Evolutionary conservation across 2,113 vertebrate genomes (phyloP).

Genomic region (Egretta garzetta): DNA sequence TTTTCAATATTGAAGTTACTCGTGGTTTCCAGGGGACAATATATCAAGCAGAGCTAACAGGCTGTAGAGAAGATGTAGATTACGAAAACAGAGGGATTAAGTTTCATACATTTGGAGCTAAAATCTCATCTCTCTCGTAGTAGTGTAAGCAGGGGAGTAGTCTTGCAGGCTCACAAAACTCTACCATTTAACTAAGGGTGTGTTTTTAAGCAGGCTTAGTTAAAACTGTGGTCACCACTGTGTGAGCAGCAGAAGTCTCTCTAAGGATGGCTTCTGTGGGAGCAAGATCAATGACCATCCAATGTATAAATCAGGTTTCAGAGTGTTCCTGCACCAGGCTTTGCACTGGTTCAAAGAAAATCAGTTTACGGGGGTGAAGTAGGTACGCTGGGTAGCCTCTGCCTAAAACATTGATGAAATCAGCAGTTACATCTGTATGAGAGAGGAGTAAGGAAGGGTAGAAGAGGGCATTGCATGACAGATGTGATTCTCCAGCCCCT

Average conservation of each 20-base stretch:
- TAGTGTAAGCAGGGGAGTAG: neutral
- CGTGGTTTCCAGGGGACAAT: slow-evolving; percentile 45
- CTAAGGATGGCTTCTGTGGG: neutral
- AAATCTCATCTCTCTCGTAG: neutral
- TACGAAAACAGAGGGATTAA: slow-evolving; percentile 56
- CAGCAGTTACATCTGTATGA: neutral
- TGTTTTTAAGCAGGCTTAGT: neutral
- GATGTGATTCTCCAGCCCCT: neutral
- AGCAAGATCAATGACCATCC: neutral
- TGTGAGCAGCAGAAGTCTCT: neutral
- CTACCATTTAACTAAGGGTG: neutral
- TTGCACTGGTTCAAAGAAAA: neutral
- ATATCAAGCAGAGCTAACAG: slow-evolving; percentile 53
- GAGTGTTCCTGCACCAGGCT: neutral
- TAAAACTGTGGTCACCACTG: neutral
- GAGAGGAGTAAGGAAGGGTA: neutral
- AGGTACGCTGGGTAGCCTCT: neutral
- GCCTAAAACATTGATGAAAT: neutral
- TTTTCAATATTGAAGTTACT: slow-evolving; percentile 59
- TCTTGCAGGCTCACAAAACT: neutral
- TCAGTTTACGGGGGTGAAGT: neutral
- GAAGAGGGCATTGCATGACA: neutral
- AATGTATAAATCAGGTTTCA: neutral
- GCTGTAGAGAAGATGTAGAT: slow-evolving; percentile 48
- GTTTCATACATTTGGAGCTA: slow-evolving; percentile 26